These are phyloP conservation scores for Steinernema scapterisci DNA, from an alignment of 2,888 invertebrate genomes.

Conservation along the genomic window DNA sequence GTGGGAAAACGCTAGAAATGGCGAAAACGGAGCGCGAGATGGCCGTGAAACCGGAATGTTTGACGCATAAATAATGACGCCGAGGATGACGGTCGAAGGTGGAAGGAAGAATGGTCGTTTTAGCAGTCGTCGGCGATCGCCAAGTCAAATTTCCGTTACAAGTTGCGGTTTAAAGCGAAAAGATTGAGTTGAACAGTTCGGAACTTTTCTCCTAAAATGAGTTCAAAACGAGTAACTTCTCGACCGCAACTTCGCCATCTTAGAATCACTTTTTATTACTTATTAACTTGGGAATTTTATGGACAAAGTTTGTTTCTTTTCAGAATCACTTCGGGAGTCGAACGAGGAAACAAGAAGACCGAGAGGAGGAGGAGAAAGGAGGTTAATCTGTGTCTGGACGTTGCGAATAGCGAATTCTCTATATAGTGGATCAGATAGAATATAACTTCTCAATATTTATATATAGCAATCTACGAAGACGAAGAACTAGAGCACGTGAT, in stretches of 20 bases:
- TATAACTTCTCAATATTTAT: conserved; percentile 30
- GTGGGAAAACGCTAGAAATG: conserved; percentile 4
- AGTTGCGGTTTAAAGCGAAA: conserved; percentile 8
- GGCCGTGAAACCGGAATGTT: conserved; percentile 26
- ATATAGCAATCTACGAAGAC: conserved; percentile 20
- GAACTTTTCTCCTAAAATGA: no score
- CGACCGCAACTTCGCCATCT: not conserved
- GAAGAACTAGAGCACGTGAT: conserved; percentile 19
- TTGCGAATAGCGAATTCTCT: conserved; percentile 18
- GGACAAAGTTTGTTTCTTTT: conserved; percentile 5
- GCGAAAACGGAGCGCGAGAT: conserved; percentile 23
- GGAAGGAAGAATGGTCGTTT: no score
- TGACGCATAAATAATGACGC: conserved; percentile 21
- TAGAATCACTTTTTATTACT: conserved; percentile 26
- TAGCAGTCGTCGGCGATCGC: not conserved
- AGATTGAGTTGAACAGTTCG: no score
- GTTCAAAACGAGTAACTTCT: no score
- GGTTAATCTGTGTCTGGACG: conserved; percentile 4
- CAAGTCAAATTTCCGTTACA: not conserved
- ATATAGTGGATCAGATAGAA: not conserved
- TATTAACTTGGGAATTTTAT: conserved; percentile 20
- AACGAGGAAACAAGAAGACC: not conserved
- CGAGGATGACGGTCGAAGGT: not conserved
- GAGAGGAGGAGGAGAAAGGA: not conserved
- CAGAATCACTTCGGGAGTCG: conserved; percentile 10